Conservation (phyloP, 1,140 invertebrate species). For the Papilio xuthus region DNA sequence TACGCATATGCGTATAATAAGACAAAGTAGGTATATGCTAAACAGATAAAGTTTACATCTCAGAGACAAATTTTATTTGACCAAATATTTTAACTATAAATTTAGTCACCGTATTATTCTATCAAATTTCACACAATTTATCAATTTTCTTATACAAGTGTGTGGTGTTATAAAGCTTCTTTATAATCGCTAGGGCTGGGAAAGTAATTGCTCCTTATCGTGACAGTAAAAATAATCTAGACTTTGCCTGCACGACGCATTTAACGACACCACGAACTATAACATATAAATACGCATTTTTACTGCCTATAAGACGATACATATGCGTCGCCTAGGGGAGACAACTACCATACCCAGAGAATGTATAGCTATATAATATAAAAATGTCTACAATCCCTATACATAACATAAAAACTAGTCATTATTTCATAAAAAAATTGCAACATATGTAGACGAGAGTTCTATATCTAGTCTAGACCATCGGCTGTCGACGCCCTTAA, state of each 20-base stretch:
- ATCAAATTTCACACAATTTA: no score
- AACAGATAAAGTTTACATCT: background rate
- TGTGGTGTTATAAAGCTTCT: no score
- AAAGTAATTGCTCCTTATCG: background rate
- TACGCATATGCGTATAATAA: background rate
- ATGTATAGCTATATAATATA: no score
- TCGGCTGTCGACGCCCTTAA: no score
- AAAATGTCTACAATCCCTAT: no score
- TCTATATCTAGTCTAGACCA: no score
- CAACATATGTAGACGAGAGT: background rate
- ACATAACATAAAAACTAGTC: no score
- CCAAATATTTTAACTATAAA: no score
- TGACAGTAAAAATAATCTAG: background rate
- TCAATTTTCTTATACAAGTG: no score
- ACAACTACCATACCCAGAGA: no score
- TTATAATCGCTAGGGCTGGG: background rate
- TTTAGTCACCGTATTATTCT: no score
- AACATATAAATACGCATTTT: background rate
- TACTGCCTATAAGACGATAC: background rate
- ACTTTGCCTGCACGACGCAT: background rate
- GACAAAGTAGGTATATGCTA: background rate
- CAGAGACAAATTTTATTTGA: no score
- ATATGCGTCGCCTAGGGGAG: background rate
- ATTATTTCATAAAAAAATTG: background rate
- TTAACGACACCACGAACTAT: background rate